Base-by-base conservation (phyloP, 2,113 vertebrate species). In the Echinops telfairi region DNA sequence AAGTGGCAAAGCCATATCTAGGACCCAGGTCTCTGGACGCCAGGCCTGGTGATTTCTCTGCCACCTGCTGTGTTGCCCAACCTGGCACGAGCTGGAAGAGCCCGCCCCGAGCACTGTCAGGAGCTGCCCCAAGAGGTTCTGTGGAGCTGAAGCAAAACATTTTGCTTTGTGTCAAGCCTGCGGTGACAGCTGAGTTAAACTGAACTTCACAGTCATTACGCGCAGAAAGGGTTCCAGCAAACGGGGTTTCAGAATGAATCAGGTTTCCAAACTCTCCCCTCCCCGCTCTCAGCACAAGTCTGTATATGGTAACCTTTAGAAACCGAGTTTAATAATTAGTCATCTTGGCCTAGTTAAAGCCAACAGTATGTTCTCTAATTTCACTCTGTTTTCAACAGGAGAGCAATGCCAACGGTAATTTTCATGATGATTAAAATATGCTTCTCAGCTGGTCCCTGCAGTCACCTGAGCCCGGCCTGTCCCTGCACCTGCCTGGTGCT, bases 271-370 rank as follows among this genome's bases (percentile, higher is more conserved):
- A 96, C 95, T 96, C 96, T 94, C 80, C 86, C 97, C 96, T 97
- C 96, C 96, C 96, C 95, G 71, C 16, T 81, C 86, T 96, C 95
- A 96, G 97, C 95, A 89, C 97, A 95, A 96, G 97, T 97, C 98
- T 98, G 97, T 97, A 96, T 97, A 97, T 0, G 96, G 98, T 97
- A 98, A 98, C 97, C 98, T 98, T 98, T 98, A 97, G 92, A 98
- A 98, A 97, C 97, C 89, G 96, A 98, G 97, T 98, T 97, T 97
- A 96, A 97, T 97, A 98, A 98, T 98, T 98, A 98, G 98, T 98
- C 98, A 98, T 98, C 97, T 86, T 96, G 97, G 97, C 97, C 97
- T 96, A 97, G 96, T 97, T 97, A 95, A 97, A 97, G 97, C 97
- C 97, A 98, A 98, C 98, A 98, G 96, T 95, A 94, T 97, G 97